These are phyloP conservation scores for Pachymerium ferrugineum DNA, from an alignment of 2,888 invertebrate species.

Conservation along the genomic window DNA sequence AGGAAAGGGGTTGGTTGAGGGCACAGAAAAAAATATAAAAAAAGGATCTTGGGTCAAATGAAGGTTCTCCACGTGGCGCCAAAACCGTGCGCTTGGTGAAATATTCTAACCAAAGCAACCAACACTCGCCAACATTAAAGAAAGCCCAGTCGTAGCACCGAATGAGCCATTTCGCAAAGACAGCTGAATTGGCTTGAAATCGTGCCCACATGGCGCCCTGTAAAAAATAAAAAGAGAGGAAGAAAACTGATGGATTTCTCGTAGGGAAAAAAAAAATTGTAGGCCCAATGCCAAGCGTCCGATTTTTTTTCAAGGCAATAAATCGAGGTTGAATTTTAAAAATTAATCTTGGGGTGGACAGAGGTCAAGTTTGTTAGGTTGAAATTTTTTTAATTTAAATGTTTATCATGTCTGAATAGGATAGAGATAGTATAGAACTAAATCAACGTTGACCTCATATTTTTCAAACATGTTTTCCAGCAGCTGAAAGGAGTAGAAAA, in stretches of 20 bases:
- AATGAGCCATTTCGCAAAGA: slow-evolving; percentile 25
- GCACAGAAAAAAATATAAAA: neutral
- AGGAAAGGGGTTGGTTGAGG: neutral
- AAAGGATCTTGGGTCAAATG: slow-evolving; percentile 22
- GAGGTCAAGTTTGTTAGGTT: too few species aligned
- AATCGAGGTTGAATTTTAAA: neutral
- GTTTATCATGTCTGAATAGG: neutral
- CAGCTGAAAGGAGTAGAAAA: neutral
- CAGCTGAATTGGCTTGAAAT: slow-evolving; percentile 24
- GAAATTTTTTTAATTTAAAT: too few species aligned
- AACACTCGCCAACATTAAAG: slow-evolving; percentile 23
- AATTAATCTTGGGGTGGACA: neutral
- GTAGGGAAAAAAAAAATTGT: neutral
- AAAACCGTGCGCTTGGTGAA: slow-evolving; percentile 22
- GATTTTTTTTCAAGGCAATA: neutral
- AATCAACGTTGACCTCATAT: neutral
- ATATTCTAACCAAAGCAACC: slow-evolving; percentile 23
- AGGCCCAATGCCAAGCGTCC: neutral
- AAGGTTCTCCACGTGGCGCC: slow-evolving; percentile 19
- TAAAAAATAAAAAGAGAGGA: slow-evolving; percentile 3
- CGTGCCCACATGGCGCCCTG: slow-evolving; percentile 27
- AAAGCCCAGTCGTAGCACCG: neutral
- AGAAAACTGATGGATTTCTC: neutral
- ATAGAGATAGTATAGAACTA: neutral
- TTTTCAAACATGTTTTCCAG: neutral